These are phyloP conservation scores for Belonocnema kinseyi DNA, from an alignment of 1,140 invertebrate species.

Conservation along the genomic window DNA sequence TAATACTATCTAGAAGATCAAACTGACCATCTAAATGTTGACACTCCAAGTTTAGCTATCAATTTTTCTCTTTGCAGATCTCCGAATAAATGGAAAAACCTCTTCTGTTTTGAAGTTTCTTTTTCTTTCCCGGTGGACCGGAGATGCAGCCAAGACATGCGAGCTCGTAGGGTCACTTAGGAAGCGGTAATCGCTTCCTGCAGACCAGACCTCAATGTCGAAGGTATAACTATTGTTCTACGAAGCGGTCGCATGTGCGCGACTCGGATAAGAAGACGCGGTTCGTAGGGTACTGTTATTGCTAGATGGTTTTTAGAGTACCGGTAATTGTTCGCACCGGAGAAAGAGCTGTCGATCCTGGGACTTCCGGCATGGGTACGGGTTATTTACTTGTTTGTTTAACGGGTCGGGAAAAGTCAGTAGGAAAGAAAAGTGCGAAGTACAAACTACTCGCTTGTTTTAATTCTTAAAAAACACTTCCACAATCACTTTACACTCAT, in stretches of 20 bases:
- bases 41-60: too few relatives aligned
- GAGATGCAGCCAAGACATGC: conserved; percentile 23
- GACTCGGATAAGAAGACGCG: conserved; percentile 39
- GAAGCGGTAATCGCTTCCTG: conserved; percentile 28
- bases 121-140: conserved; percentile 16
- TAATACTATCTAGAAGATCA: too few relatives aligned
- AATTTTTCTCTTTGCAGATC: too few relatives aligned
- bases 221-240: conserved; percentile 49
- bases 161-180: conserved; percentile 30
- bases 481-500: conserved; percentile 42
- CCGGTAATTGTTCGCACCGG: conserved; percentile 53
- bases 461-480: conserved; percentile 4
- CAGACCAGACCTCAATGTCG: conserved; percentile 27
- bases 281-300: conserved; percentile 49
- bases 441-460: conserved; percentile 23
- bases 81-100: not conserved
- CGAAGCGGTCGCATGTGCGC: conserved; percentile 49
- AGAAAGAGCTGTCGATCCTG: conserved; percentile 53
- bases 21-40: too few relatives aligned
- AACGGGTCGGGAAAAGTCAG: conserved; percentile 38
- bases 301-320: conserved; percentile 53
- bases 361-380: conserved; percentile 45
- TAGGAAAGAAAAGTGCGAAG: conserved; percentile 40
- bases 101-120: not conserved
- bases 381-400: conserved; percentile 46